phyloP scores from a whole-genome alignment of 2,113 vertebrate genomes.

The Sinocyclocheilus anshuiensis region DNA sequence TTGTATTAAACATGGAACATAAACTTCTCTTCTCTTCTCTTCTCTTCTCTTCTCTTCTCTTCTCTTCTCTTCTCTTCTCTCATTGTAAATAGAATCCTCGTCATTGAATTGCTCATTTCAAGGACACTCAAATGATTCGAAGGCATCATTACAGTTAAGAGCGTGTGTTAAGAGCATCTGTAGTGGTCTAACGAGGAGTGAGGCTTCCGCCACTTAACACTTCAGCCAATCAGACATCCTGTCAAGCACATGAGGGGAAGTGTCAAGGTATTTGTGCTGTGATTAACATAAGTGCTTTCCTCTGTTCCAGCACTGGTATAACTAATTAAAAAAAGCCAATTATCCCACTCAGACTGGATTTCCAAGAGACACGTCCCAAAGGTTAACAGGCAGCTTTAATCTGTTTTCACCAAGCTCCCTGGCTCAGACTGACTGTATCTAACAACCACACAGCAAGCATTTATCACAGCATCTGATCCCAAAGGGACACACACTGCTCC shows the following conservation, averaged over 20 bases:
- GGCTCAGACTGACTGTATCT: conserved; percentile 29
- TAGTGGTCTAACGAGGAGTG: conserved; percentile 39
- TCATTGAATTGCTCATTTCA: conserved; percentile 50
- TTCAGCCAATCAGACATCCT: conserved; percentile 35
- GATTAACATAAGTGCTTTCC: conserved; percentile 58
- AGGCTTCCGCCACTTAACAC: conserved; percentile 54
- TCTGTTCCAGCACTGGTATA: conserved; percentile 53
- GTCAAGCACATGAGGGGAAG: conserved; percentile 56
- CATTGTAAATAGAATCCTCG: background rate
- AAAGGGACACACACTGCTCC: background rate
- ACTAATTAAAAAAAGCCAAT: conserved; percentile 69
- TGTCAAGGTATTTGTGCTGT: conserved; percentile 60
- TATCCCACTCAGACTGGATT: conserved; percentile 59
- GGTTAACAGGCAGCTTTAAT: conserved; percentile 64
- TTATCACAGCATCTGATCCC: conserved; percentile 15
- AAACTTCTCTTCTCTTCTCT: background rate
- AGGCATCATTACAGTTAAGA: conserved; percentile 49
- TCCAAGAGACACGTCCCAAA: conserved; percentile 33
- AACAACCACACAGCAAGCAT: background rate
- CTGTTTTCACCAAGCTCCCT: conserved; percentile 42
- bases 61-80: background rate
- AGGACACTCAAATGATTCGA: conserved; percentile 48
- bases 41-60: background rate
- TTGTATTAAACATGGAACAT: background rate
- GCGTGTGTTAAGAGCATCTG: conserved; percentile 52